Evolutionary conservation across 2,113 vertebrate genomes (phyloP), one percentile per base, ranked within the genome.

Genomic region (Actenoides hombroni): DNA sequence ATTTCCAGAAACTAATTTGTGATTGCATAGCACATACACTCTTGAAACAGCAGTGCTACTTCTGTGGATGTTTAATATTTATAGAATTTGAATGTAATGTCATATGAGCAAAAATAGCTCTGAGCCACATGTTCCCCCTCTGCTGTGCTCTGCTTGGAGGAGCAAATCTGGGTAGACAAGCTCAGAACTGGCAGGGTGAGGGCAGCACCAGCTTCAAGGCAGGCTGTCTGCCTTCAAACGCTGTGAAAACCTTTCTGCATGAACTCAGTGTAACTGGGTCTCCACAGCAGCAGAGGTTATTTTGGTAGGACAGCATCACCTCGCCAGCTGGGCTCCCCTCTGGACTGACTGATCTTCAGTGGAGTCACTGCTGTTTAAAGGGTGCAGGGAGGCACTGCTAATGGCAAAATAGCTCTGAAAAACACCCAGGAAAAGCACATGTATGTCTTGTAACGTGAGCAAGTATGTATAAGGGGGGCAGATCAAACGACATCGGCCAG

Each of bases 31-130:
- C 92, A 80, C 94, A 96, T 83, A 85, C 80, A 56, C 40, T 90
- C 76, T 93, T 91, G 71, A 95, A 94, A 90, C 81, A 76, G 48
- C 63, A 80, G 61, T 88, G 57, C 77, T 85, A 76, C 94, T 91
- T 87, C 77, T 59, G 83, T 64, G 35, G 80, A 82, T 70, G 16
- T 96, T 93, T 84, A 68, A 93, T 97, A 96, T 96, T 97, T 94
- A 95, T 96, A 94, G 94, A 80, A 91, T 93, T 96, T 90, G 94
- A 96, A 95, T 82, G 82, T 91, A 82, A 92, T 96, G 95, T 94
- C 92, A 74, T 69, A 86, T 57, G 92, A 95, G 63, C 94, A 96
- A 95, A 94, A 96, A 95, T 94, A 97, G 95, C 92, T 95, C 80
- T 65, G 49, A 97, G 95, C 95, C 86, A 80, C 95, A 93, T 79